Evolutionary conservation across 2,113 vertebrate genomes (phyloP), one percentile per base, ranked within the genome.

Genomic region (Oncorhynchus masou): DNA sequence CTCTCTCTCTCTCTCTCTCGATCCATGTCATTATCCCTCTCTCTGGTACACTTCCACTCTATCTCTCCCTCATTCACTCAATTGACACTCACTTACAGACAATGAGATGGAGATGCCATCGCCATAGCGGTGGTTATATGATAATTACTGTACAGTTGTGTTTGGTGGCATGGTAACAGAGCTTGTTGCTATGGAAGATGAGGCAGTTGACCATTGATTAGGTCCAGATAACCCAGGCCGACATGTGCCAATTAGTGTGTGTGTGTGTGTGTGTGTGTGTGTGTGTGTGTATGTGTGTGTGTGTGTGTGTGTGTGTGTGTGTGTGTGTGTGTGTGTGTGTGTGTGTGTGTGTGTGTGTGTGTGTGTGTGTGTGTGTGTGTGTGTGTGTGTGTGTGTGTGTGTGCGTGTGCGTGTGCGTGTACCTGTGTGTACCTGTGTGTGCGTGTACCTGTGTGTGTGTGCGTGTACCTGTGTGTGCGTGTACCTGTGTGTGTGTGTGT

Each of bases 61-160:
- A 27, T 20, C 60, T 65, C 34, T 57, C 71, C 68, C 31, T 75
- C 51, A 71, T 77, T 51, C 7, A 9, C 29, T 82, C 54, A 70
- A 7, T 48, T 12, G 49, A 16, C 68, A 57, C 13, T 22, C 64
- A 66, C 29, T 60, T 24, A 65, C 25, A 5, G 48, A 68, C 39
- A 72, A 68, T 70, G 80, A 70, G 71, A 71, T 62, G 19, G 31
- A 83, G 68, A 79, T 84, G 78, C 76, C 60, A 70, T 71, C 57
- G 76, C 27, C 51, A 71, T 22, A 31, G 78, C 81, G 75, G 81
- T 39, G n/a, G 74, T 81, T 73, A 77, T 75, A 81, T 74, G 74
- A 79, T 86, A 84, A 91, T 89, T 88, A 75, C 76, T 74, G 31
- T 34, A 69, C 74, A 87, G 84, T 84, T 76, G 79, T 79, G 83